Evolutionary conservation across 2,888 invertebrate genomes (phyloP).

Genomic region (Eupithecia centaureata): DNA sequence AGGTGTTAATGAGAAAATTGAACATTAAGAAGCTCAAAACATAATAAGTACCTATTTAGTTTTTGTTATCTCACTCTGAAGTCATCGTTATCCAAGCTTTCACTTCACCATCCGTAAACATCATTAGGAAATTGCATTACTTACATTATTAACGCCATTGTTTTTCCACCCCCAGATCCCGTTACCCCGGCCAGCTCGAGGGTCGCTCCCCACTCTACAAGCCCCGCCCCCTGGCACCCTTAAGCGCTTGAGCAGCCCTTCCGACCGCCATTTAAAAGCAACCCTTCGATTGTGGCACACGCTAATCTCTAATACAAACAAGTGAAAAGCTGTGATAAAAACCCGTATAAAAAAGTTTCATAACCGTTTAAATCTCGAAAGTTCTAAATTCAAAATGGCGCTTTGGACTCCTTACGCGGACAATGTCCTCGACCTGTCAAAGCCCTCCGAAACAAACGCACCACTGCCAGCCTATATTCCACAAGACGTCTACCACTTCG

Average conservation of each 20-base stretch:
- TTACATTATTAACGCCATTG: constrained; percentile 36
- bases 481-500: constrained; percentile 42
- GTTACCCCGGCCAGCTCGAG: constrained; percentile 38
- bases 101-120: constrained; percentile 6
- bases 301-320: constrained; percentile 6
- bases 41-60: neutral
- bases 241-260: constrained; percentile 47
- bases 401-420: constrained; percentile 74
- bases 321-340: neutral
- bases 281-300: constrained; percentile 39
- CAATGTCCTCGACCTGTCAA: constrained; percentile 61
- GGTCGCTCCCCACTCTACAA: constrained; percentile 29
- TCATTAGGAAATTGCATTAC: constrained; percentile 31
- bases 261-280: constrained; percentile 41
- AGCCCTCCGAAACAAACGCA: constrained; percentile 38
- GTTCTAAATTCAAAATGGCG: constrained; percentile 54
- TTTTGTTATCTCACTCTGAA: constrained; percentile 3
- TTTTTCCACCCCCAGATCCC: constrained; percentile 43
- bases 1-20: too few species aligned
- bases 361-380: neutral
- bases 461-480: neutral
- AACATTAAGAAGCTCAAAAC: neutral
- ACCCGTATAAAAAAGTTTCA: neutral
- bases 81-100: neutral
- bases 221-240: constrained; percentile 45